phyloP scores from a whole-genome alignment of 2,888 invertebrate genomes.

The Eilema griseolum region DNA sequence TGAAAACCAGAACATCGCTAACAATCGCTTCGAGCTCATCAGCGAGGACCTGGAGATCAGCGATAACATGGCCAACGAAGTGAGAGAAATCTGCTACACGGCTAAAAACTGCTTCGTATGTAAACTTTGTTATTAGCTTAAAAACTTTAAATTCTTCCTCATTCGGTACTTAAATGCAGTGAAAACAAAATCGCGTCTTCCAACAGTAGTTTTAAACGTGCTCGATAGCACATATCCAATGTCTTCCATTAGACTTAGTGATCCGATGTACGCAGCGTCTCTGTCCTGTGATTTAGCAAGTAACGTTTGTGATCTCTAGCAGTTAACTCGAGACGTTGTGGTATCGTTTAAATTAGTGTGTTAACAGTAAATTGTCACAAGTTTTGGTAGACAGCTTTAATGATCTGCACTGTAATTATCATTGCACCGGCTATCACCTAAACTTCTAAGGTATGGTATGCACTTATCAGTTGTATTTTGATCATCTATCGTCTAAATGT shows the following conservation, averaged over 20 bases:
- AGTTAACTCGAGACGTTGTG: slow-evolving; percentile 55
- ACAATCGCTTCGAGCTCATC: slow-evolving; percentile 78
- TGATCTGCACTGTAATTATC: slow-evolving; percentile 82
- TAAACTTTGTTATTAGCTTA: slow-evolving; percentile 77
- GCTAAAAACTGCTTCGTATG: slow-evolving; percentile 80
- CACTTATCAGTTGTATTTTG: slow-evolving; percentile 9
- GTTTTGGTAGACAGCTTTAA: slow-evolving; percentile 87
- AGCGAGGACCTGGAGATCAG: slow-evolving; percentile 78
- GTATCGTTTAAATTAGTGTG: slow-evolving; percentile 69
- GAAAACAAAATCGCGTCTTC: slow-evolving; percentile 87
- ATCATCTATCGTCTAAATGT: background rate
- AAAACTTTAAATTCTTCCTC: slow-evolving; percentile 56
- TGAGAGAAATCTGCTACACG: slow-evolving; percentile 85
- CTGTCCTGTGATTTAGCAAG: slow-evolving; percentile 59
- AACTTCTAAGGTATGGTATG: slow-evolving; percentile 55
- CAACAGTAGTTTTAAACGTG: slow-evolving; percentile 79
- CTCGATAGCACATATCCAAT: slow-evolving; percentile 64
- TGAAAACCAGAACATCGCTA: slow-evolving; percentile 80
- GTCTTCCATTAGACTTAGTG: slow-evolving; percentile 85
- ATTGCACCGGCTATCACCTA: slow-evolving; percentile 75
- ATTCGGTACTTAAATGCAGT: slow-evolving; percentile 77
- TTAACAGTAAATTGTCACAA: slow-evolving; percentile 76
- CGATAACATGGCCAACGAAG: slow-evolving; percentile 88
- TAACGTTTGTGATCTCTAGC: slow-evolving; percentile 50
- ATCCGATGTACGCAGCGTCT: slow-evolving; percentile 64